Base-by-base conservation (phyloP, 1,140 invertebrate species). In the Listronotus bonariensis region DNA sequence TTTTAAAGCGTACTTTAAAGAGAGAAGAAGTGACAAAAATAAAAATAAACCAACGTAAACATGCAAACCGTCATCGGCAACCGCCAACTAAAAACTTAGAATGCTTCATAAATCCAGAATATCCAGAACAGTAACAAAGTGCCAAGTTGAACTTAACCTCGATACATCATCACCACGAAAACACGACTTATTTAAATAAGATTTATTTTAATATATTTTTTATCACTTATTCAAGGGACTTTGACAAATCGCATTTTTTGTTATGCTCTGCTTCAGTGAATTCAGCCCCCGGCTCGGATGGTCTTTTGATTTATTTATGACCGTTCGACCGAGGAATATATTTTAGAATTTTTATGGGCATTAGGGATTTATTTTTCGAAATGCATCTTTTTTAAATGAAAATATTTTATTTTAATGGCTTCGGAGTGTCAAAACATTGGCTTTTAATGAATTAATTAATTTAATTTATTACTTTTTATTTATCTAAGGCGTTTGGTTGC, bases 181-280 rank as follows among this genome's bases (percentile, higher is more conserved):
- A 61, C 63, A 67, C 34, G 49, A 54, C 64, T 63, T 67, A 69
- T 69, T 69, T 69, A 66, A 69, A 69, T 69, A 62, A 69, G 68
- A 69, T 64, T 61, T 67, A 65, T 65, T 65, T 64, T 65, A 65
- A 65, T 65, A 65, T 56, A 63, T 69, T 69, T 69, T 69, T 69
- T 61, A 69, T 63, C 54, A 55, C 45, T 58, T 61, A 49, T 48
- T 56, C 55, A 49, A 10, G n/a, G 52, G 58, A 56, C 52, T 61
- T 61, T 69, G 64, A 67, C 68, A 69, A 69, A 69, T 68, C 43
- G 57, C 43, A 26, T 32, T 40, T 68, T 69, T 68, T 66, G n/a
- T 45, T 55, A 14, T 18, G 41, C 26, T 15, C 7, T 32, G 55
- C 20, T 34, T 17, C 20, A 42, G 40, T 20, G 42, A 40, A 43